These are phyloP conservation scores for Clitarchus hookeri DNA, from an alignment of 2,888 invertebrate species.

Conservation along the genomic window DNA sequence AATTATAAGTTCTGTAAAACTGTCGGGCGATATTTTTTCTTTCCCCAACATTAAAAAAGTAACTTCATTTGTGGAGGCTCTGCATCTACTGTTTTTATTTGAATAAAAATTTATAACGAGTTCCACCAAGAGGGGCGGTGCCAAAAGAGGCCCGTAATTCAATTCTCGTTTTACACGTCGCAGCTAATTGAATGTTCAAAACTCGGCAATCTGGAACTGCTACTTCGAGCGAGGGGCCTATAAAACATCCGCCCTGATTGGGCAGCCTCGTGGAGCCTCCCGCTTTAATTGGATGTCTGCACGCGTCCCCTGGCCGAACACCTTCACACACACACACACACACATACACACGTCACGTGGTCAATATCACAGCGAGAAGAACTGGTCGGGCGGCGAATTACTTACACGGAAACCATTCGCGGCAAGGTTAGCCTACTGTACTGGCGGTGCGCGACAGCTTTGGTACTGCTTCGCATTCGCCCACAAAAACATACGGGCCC, in stretches of 20 bases:
- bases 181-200: slow-evolving; percentile 9
- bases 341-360: neutral
- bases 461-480: neutral
- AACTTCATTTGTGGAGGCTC: neutral
- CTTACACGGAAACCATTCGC: neutral
- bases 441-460: neutral
- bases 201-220: slow-evolving; percentile 1
- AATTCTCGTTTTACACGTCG: slow-evolving; percentile 14
- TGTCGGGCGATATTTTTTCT: neutral
- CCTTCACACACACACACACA: neutral
- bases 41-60: neutral
- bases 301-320: neutral
- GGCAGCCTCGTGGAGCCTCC: neutral
- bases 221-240: neutral
- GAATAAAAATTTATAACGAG: slow-evolving; percentile 14
- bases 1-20: neutral
- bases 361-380: slow-evolving; percentile 9
- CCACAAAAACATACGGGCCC: neutral
- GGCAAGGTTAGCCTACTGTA: neutral
- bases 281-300: slow-evolving; percentile 14
- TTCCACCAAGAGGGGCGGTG: neutral
- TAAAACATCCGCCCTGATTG: slow-evolving; percentile 4
- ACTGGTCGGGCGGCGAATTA: neutral
- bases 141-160: neutral
- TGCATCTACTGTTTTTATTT: slow-evolving; percentile 14